Conservation (phyloP, 2,797 vertebrate genomes). For the Leptoclinus maculatus region DNA sequence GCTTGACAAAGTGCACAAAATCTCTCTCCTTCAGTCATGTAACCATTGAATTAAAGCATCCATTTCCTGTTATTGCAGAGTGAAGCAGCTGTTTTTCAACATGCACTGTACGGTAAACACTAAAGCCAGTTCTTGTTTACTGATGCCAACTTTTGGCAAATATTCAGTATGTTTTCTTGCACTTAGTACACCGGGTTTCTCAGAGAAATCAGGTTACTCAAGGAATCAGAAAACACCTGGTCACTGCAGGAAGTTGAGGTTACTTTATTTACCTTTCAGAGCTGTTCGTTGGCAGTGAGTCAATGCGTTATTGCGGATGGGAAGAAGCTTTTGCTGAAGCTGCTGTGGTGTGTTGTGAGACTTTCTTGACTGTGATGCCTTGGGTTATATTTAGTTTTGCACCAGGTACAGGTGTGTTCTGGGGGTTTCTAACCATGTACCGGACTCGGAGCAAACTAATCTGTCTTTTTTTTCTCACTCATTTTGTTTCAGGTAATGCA, state of each 20-base stretch:
- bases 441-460: neutral
- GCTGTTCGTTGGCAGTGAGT: neutral
- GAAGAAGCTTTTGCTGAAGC: neutral
- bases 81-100: slow-evolving; percentile 55
- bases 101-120: slow-evolving; percentile 62
- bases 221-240: neutral
- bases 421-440: neutral
- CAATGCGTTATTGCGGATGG: neutral
- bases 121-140: slow-evolving; percentile 32
- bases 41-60: slow-evolving; percentile 30
- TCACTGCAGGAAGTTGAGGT: neutral
- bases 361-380: neutral
- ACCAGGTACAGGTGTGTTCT: neutral
- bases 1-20: slow-evolving; percentile 31
- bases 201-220: neutral
- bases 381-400: neutral
- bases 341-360: neutral
- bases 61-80: slow-evolving; percentile 73
- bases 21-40: slow-evolving; percentile 42
- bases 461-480: slow-evolving; percentile 30
- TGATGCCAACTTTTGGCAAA: neutral
- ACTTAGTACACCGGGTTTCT: neutral
- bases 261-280: neutral
- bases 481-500: slow-evolving; percentile 94
- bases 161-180: neutral